phyloP scores from a whole-genome alignment of 2,113 vertebrate genomes.

The Rhinoptilus africanus region DNA sequence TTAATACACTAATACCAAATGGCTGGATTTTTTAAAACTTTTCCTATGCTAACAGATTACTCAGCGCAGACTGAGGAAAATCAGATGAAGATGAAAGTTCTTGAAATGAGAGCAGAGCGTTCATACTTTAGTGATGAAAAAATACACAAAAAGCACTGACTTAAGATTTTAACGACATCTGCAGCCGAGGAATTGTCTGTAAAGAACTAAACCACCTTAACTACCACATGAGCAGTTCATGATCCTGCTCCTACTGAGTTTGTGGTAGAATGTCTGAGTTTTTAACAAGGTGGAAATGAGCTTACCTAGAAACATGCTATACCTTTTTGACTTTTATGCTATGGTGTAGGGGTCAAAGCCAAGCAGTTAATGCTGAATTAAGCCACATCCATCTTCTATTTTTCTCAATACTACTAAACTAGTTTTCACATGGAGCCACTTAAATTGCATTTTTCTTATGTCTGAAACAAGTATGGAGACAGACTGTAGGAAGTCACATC shows the following conservation, averaged over 20 bases:
- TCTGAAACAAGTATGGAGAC: not conserved
- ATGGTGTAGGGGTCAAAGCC: not conserved
- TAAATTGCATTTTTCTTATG: not conserved
- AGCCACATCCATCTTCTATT: not conserved
- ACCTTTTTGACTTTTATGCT: not conserved
- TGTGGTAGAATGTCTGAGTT: not conserved
- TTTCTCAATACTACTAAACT: not conserved
- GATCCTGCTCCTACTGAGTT: not conserved
- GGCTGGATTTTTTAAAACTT: not conserved
- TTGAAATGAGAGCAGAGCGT: not conserved
- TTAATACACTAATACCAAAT: not conserved
- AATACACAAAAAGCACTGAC: not conserved
- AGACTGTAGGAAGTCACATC: not conserved
- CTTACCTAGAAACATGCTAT: not conserved
- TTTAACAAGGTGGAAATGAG: not conserved
- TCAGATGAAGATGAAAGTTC: not conserved
- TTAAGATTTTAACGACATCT: not conserved
- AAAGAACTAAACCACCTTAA: not conserved
- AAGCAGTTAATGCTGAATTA: not conserved
- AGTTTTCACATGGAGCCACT: not conserved
- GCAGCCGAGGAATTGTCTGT: not conserved
- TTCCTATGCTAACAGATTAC: not conserved
- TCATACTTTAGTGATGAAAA: not conserved
- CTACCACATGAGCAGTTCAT: not conserved
- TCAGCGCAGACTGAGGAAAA: not conserved